Evolutionary conservation across 2,797 vertebrate species (phyloP).

Genomic region (Lepilemur ruficaudatus): DNA sequence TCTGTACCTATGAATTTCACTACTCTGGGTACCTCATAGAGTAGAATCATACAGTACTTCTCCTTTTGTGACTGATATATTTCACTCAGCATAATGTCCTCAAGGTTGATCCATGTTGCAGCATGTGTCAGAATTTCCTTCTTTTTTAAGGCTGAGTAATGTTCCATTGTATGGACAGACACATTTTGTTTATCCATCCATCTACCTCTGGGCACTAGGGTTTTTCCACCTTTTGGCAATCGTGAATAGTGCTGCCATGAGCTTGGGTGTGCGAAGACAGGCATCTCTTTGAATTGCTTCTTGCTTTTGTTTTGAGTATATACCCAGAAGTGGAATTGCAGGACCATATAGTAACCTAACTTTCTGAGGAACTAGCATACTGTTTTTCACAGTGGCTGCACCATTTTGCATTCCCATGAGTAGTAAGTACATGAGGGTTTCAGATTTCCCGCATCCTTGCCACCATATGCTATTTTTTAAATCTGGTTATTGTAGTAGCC

Average conservation of each 20-base stretch:
- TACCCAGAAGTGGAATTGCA: background rate
- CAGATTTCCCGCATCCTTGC: background rate
- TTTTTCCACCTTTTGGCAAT: background rate
- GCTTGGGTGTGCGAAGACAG: background rate
- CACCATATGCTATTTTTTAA: background rate
- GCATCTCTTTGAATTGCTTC: background rate
- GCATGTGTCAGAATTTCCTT: background rate
- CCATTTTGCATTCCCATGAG: background rate
- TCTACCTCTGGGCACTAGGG: background rate
- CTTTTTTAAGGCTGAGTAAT: background rate
- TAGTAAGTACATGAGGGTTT: background rate
- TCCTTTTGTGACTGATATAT: background rate
- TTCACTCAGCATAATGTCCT: background rate
- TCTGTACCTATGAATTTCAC: background rate
- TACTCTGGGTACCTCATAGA: background rate
- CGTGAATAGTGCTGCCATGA: background rate
- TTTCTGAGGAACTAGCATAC: background rate
- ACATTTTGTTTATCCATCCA: background rate
- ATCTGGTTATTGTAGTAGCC: background rate
- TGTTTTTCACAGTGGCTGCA: background rate
- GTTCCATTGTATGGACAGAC: background rate
- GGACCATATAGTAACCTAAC: background rate
- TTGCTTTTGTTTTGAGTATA: background rate
- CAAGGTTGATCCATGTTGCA: background rate
- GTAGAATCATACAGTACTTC: background rate